A percentile compares a stretch with the other conserved stretches of the same genome.
Evolutionary conservation across 2,888 invertebrate species (phyloP).

Genomic region (Trachelus stipa): DNA sequence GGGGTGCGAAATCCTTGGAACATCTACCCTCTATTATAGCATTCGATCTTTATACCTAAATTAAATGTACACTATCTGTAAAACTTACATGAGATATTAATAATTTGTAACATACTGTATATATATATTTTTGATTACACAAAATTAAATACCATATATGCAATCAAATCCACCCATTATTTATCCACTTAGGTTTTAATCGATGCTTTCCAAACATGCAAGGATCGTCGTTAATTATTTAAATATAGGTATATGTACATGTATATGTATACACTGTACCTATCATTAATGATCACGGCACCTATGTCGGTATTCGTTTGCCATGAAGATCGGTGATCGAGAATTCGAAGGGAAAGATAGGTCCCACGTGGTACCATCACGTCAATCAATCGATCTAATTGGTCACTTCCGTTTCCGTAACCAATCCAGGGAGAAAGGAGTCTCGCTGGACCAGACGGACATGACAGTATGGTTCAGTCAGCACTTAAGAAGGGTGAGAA

Average conservation of each 20-base stretch:
- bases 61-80: neutral
- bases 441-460: neutral
- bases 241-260: neutral
- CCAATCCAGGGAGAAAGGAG: neutral
- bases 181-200: too few species aligned
- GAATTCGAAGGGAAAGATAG: neutral
- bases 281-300: neutral
- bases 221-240: neutral
- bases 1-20: neutral
- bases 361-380: neutral
- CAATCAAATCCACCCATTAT: too few species aligned
- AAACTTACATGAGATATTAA: too few species aligned
- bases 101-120: too few species aligned
- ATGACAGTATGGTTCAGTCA: neutral
- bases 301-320: neutral
- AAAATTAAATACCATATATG: too few species aligned
- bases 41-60: neutral
- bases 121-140: too few species aligned
- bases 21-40: neutral
- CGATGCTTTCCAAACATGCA: too few species aligned
- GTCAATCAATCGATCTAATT: neutral
- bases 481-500: constrained; percentile 54
- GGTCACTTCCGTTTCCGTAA: neutral
- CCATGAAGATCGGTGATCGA: neutral
- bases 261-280: neutral